Conservation (phyloP, 2,113 vertebrate species). For the Gymnorhina tibicen region DNA sequence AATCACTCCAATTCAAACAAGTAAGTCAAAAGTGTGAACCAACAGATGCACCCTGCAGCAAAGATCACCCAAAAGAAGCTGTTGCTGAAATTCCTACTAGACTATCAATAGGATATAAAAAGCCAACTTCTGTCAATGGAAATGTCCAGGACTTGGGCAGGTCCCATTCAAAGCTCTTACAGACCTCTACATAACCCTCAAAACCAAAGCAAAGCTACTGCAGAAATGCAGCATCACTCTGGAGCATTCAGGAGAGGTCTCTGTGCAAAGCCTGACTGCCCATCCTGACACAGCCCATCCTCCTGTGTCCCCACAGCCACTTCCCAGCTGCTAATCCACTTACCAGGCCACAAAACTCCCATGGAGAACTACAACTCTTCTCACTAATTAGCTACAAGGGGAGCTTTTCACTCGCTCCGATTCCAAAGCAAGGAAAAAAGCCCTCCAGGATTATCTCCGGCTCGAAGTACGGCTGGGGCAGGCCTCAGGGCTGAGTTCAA, state of each 20-base stretch:
- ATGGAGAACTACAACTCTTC: background rate
- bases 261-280: background rate
- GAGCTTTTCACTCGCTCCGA: background rate
- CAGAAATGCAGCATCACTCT: background rate
- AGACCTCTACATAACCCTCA: background rate
- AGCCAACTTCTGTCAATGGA: background rate
- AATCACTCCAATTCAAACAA: background rate
- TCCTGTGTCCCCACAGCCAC: fast-evolving
- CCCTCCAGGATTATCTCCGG: background rate
- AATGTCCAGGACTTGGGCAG: background rate
- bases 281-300: no score
- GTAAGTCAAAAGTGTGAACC: background rate
- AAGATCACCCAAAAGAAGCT: background rate
- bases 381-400: background rate
- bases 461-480: background rate
- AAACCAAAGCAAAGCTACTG: background rate
- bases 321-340: background rate
- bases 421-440: background rate
- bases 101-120: background rate
- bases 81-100: background rate
- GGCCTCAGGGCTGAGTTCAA: constrained; percentile 27
- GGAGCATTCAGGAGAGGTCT: background rate
- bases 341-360: background rate
- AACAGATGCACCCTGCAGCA: background rate
- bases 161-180: background rate